phyloP scores from a whole-genome alignment of 1,140 invertebrate species.

The Drosophila ercepeae region DNA sequence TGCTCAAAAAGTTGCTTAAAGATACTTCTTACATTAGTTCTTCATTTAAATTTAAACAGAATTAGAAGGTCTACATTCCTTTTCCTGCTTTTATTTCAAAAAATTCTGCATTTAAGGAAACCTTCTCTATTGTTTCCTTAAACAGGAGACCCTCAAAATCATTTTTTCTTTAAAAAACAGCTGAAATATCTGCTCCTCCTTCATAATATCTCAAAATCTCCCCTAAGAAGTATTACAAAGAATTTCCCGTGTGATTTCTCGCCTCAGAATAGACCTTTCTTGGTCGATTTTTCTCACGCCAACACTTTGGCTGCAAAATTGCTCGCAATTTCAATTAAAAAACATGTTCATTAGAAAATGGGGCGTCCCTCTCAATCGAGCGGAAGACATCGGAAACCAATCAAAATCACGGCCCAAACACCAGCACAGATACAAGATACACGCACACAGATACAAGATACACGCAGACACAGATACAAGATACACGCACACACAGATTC shows the following conservation, averaged over 20 bases:
- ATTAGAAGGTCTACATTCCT: too few species aligned
- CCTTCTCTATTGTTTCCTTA: too few species aligned
- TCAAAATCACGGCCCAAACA: conserved; percentile 72
- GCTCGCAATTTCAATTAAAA: conserved; percentile 23
- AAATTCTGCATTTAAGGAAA: too few species aligned
- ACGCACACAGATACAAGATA: conserved; percentile 25
- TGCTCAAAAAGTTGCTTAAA: too few species aligned
- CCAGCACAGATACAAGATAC: conserved; percentile 18
- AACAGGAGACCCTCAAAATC: too few species aligned
- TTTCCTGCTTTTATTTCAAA: too few species aligned
- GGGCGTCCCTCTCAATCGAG: conserved; percentile 44
- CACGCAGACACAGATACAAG: conserved; percentile 37
- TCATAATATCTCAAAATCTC: too few species aligned
- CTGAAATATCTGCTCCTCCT: too few species aligned
- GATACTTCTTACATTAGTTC: too few species aligned
- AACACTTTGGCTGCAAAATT: conserved; percentile 16
- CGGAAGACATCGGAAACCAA: conserved; percentile 70
- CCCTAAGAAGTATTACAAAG: neutral
- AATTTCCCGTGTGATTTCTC: neutral
- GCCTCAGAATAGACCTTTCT: neutral
- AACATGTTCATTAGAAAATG: conserved; percentile 21
- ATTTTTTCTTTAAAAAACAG: too few species aligned
- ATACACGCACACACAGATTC: conserved; percentile 37
- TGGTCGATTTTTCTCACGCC: conserved; percentile 7
- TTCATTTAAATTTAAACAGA: too few species aligned